Conservation (phyloP, 2,797 vertebrate genomes). For the Manis pentadactyla region DNA sequence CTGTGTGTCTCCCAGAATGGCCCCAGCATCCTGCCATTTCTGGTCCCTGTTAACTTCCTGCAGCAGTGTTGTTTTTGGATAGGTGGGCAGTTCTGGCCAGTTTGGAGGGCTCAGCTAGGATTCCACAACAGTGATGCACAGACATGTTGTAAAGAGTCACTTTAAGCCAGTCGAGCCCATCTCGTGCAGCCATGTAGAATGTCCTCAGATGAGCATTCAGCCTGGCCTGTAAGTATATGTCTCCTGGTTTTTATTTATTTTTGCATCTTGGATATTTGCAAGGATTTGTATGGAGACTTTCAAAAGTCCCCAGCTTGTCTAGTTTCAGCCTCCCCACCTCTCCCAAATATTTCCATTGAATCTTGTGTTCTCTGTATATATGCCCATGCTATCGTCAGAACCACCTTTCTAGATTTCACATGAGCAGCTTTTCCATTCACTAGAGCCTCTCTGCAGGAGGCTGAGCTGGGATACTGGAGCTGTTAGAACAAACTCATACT, state of each 20-base stretch:
- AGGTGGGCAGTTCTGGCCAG: not conserved
- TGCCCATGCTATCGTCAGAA: no score
- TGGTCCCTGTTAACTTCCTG: not conserved
- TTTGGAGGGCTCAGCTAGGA: not conserved
- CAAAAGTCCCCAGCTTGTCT: not conserved
- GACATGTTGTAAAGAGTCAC: not conserved
- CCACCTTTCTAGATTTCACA: not conserved
- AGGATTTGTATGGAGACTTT: not conserved
- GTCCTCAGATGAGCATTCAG: not conserved
- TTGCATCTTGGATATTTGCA: slow-evolving; percentile 4
- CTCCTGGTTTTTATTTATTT: not conserved
- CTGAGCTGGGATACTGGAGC: not conserved
- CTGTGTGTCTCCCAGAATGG: not conserved
- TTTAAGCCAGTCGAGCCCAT: not conserved
- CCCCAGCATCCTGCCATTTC: not conserved
- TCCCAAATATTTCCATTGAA: not conserved
- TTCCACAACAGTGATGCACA: not conserved
- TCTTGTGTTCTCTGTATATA: not conserved
- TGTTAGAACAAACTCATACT: not conserved
- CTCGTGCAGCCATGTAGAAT: not conserved
- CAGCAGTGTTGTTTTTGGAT: not conserved
- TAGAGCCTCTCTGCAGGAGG: not conserved
- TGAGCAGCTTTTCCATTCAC: not conserved
- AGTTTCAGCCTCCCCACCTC: not conserved
- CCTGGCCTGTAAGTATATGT: not conserved